These are phyloP conservation scores for Manis pentadactyla DNA, from an alignment of 2,797 vertebrate genomes.

Conservation along the genomic window DNA sequence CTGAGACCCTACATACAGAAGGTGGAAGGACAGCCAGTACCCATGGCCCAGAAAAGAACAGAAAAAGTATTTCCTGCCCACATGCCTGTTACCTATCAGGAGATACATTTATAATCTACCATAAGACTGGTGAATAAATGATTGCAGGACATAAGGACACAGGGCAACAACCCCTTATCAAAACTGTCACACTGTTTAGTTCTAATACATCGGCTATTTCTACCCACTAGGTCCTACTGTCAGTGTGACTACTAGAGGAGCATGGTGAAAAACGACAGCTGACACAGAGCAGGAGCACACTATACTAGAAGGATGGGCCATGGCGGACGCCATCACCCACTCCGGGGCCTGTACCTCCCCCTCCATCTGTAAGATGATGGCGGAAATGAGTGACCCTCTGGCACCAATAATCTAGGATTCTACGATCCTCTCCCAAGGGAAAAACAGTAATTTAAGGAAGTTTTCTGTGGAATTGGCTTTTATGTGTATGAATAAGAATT, in stretches of 20 bases:
- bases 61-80: background rate
- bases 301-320: background rate
- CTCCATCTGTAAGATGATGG: background rate
- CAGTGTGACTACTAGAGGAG: fast-evolving
- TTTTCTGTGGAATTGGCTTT: background rate
- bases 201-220: background rate
- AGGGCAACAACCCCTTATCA: background rate
- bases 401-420: background rate
- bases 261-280: fast-evolving
- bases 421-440: background rate
- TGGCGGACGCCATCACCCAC: background rate
- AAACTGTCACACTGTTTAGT: background rate
- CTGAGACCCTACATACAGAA: background rate
- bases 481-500: background rate
- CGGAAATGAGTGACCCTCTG: background rate
- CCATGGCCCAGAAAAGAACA: background rate
- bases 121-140: background rate
- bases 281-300: fast-evolving
- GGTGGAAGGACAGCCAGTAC: background rate
- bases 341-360: background rate
- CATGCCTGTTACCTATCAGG: background rate
- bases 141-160: background rate
- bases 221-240: background rate
- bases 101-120: background rate
- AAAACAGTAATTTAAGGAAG: background rate